phyloP scores from a whole-genome alignment of 2,888 invertebrate genomes.

The Bursaphelenchus okinawaensis region DNA sequence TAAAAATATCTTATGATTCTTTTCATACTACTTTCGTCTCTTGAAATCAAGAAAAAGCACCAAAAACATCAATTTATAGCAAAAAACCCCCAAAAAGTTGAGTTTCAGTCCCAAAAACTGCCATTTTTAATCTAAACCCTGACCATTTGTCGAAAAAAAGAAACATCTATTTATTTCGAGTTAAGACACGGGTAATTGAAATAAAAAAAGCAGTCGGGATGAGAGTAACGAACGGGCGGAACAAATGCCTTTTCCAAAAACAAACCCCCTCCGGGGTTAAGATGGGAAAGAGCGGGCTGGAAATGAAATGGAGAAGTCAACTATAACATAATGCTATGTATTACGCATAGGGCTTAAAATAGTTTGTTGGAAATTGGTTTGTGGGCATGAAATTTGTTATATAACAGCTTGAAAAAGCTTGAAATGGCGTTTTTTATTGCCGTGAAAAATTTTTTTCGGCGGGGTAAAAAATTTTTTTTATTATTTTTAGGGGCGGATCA shows the following conservation, averaged over 20 bases:
- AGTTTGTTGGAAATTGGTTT: too few species aligned
- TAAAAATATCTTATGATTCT: too few species aligned
- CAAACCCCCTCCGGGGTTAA: not conserved
- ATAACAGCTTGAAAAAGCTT: too few species aligned
- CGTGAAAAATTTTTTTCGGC: too few species aligned
- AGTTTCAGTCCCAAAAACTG: not conserved
- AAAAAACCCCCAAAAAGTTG: not conserved
- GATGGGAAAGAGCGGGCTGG: not conserved
- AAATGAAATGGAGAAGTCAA: not conserved
- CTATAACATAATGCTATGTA: too few species aligned
- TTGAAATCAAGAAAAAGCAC: too few species aligned
- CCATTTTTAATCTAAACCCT: not conserved
- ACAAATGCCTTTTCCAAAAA: not conserved
- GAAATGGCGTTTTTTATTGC: too few species aligned
- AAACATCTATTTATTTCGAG: not conserved
- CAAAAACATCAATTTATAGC: not conserved
- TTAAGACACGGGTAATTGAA: not conserved
- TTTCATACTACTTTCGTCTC: too few species aligned
- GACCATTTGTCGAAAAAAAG: constrained; percentile 32
- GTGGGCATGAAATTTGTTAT: too few species aligned
- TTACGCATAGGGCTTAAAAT: too few species aligned
- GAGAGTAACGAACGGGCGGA: not conserved
- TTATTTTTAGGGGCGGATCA: too few species aligned
- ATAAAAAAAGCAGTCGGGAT: not conserved
- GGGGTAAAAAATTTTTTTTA: too few species aligned